These are phyloP conservation scores for Atlantisia rogersi DNA, from an alignment of 2,113 vertebrate genomes.

Conservation along the genomic window DNA sequence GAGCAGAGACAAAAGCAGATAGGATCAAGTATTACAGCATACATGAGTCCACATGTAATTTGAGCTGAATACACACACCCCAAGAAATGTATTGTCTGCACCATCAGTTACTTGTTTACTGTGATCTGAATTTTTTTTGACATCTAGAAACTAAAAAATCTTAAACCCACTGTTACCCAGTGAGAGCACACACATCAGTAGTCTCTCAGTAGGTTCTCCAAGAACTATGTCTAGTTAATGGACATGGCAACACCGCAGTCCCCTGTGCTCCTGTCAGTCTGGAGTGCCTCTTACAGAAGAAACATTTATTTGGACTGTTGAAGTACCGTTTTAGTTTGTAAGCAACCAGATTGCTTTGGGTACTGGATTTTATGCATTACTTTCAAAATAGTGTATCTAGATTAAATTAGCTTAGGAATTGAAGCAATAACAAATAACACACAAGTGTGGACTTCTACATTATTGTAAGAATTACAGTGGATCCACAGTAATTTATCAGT, in stretches of 20 bases:
- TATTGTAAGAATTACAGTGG: background rate
- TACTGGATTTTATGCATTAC: background rate
- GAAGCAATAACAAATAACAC: background rate
- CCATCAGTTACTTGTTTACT: background rate
- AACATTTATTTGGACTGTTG: background rate
- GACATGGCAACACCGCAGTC: background rate
- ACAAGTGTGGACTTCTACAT: background rate
- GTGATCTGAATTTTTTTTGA: background rate
- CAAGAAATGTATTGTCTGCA: background rate
- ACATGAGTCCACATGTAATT: no score
- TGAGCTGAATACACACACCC: background rate
- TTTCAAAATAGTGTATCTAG: background rate
- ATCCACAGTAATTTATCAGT: background rate
- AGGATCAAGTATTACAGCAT: background rate
- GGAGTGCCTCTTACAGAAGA: accelerated
- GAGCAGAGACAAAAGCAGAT: background rate
- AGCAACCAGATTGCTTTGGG: background rate
- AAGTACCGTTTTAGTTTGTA: background rate
- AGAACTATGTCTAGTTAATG: accelerated
- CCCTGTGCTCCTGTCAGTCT: background rate
- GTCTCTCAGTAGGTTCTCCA: background rate
- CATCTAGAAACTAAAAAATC: background rate
- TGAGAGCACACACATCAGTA: background rate
- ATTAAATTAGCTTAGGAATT: background rate
- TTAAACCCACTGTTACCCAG: background rate